These are phyloP conservation scores for Oxyura jamaicensis DNA, from an alignment of 2,113 vertebrate species.

Conservation along the genomic window DNA sequence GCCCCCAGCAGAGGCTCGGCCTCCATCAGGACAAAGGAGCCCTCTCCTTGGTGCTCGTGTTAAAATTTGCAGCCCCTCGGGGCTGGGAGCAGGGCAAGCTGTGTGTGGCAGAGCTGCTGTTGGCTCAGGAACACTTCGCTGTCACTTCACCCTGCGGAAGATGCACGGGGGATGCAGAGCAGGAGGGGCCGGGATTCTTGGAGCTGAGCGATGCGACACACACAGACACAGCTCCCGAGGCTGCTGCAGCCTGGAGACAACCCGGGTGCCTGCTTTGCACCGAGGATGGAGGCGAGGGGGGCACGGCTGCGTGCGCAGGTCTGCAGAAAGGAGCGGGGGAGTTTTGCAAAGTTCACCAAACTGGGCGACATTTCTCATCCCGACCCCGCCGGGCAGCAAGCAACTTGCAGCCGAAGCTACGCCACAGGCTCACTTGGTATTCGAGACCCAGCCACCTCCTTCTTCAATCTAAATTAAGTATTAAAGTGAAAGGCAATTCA, in stretches of 20 bases:
- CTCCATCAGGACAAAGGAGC: background rate
- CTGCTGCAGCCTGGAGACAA: background rate
- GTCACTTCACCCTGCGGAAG: background rate
- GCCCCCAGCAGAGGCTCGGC: background rate
- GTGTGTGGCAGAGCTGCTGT: background rate
- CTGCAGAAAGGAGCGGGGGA: background rate
- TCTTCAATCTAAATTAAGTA: slow-evolving; percentile 18
- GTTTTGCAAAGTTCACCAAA: background rate
- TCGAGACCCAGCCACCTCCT: background rate
- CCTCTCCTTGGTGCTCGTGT: background rate
- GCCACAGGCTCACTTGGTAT: background rate
- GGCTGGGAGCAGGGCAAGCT: background rate
- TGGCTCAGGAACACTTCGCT: background rate
- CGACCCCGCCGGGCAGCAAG: accelerated
- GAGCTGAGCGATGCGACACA: background rate
- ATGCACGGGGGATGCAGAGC: background rate
- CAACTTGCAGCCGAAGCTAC: background rate
- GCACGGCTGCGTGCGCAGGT: background rate
- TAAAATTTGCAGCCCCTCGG: background rate
- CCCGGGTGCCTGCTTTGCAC: accelerated
- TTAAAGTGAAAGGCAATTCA: slow-evolving; percentile 17
- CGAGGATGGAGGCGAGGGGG: background rate
- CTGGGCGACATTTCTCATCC: background rate
- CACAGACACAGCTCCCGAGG: background rate
- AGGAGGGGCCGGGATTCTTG: accelerated